A percentile compares a stretch with the other conserved stretches of the same genome.
Conservation (phyloP, 2,113 vertebrate species). For the Columba janthina region DNA sequence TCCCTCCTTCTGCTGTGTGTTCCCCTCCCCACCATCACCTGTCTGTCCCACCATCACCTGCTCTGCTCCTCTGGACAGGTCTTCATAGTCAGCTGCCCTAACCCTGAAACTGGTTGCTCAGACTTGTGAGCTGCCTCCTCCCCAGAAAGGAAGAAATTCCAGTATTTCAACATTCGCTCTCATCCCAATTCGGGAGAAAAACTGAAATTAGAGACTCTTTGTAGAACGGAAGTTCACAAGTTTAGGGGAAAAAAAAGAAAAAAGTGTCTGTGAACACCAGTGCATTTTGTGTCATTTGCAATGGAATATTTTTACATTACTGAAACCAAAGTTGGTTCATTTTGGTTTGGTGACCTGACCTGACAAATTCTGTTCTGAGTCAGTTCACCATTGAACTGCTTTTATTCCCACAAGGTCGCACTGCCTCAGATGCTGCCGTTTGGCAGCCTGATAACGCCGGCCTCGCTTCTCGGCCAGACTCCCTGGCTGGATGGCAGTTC, state of each 20-base stretch:
- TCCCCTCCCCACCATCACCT: background rate
- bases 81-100: background rate
- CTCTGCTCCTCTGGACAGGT: background rate
- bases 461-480: background rate
- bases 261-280: background rate
- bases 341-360: slow-evolving; percentile 60
- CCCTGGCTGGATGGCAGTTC: background rate
- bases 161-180: slow-evolving; percentile 33
- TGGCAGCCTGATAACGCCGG: background rate
- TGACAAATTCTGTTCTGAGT: slow-evolving; percentile 47
- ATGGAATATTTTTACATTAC: slow-evolving; percentile 42
- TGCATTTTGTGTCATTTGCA: slow-evolving; percentile 20
- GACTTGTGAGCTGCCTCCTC: background rate
- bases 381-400: slow-evolving; percentile 12
- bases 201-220: slow-evolving; percentile 3
- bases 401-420: slow-evolving; percentile 20
- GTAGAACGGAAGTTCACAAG: slow-evolving; percentile 32
- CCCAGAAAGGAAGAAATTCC: slow-evolving; percentile 30
- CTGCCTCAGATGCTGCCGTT: background rate
- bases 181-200: slow-evolving; percentile 28
- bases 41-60: background rate
- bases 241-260: background rate
- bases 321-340: slow-evolving; percentile 44
- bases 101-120: slow-evolving; percentile 12
- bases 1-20: background rate